Evolutionary conservation across 2,888 invertebrate genomes (phyloP).

Genomic region (Epinotia nisella): DNA sequence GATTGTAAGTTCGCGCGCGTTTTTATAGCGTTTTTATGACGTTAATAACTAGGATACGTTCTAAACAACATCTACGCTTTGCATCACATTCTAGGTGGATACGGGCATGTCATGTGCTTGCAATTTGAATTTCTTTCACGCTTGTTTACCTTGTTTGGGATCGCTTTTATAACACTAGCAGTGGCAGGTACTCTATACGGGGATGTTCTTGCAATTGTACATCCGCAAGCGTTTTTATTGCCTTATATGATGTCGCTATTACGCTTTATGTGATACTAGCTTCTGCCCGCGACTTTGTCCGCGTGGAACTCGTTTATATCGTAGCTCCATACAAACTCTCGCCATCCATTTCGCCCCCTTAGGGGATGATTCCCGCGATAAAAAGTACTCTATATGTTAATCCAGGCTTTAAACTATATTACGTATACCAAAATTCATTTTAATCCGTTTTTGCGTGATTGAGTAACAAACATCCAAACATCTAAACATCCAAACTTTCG

Average conservation of each 20-base stretch:
- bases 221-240: background rate
- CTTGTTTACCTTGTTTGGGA: conserved; percentile 3
- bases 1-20: conserved; percentile 65
- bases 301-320: no score
- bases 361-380: no score
- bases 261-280: background rate
- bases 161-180: background rate
- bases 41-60: background rate
- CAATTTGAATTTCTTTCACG: background rate
- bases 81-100: background rate
- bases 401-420: no score
- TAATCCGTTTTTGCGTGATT: no score
- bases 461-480: no score
- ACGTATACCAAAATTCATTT: no score
- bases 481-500: no score
- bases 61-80: background rate
- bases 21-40: conserved; percentile 16
- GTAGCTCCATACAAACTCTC: no score
- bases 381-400: no score
- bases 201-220: no score
- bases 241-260: background rate
- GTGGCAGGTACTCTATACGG: background rate
- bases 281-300: no score
- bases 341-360: no score
- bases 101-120: background rate